Evolutionary conservation across 2,113 vertebrate genomes (phyloP), one percentile per base, ranked within the genome.

Genomic region (Chrysemys picta): DNA sequence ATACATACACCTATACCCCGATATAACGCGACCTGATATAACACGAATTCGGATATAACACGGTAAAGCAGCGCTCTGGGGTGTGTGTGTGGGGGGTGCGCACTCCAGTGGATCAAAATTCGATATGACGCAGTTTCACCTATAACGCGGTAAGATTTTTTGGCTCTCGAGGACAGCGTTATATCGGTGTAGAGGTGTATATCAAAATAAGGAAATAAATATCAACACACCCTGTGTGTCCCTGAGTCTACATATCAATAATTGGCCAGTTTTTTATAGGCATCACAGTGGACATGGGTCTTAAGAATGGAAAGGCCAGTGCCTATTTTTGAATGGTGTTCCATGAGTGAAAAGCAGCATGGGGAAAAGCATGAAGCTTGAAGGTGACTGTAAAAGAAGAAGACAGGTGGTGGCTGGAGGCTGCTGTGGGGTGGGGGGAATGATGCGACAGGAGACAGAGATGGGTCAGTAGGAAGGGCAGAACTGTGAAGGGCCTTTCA

Each of bases 401-500:
- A 5, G 35, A n/a, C 65, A 9, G 35, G 21, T 38, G 5, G 22
- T 80, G 72, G 24, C 2, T 19, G 47, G 80, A 22, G 35, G 47
- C 27, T 62, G 59, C 29, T 62, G 29, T 13, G 11, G 13, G 59
- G 59, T 62, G 59, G 56, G 53, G 89, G 59, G 45, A 22, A 45
- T 22, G 42, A 25, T 5, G 19, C 57, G 50, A 83, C 5, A 59
- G 21, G 24, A 83, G 47, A 62, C 38, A 9, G 62, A n/a, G 62
- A 9, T 69, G 35, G 62, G 35, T 69, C 62, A 16, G 10, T 38
- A 42, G 90, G 52, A 80, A 85, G 42, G 69, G 75, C 69, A 89
- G n/a, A 69, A 38, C 0, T 0, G 24, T 38, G 82, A 96, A 87
- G 27, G 80, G 27, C 31, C 69, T 52, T 62, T 84, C 80, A 85